A percentile compares a stretch with the other conserved stretches of the same genome.
phyloP scores from a whole-genome alignment of 1,140 invertebrate species.

The Macrobrachium nipponense region DNA sequence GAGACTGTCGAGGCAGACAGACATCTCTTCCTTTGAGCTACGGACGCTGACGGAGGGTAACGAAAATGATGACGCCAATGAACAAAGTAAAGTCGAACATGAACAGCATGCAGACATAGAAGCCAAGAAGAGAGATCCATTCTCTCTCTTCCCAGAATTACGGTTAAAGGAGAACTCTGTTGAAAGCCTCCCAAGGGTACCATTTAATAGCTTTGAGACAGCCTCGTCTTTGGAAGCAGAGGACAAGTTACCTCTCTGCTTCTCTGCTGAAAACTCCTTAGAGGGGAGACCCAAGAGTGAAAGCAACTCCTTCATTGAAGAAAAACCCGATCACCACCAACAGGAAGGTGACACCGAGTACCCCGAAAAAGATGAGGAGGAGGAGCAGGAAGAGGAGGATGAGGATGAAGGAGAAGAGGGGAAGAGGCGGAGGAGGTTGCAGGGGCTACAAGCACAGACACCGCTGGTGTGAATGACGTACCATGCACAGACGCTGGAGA shows the following conservation, averaged over 20 bases:
- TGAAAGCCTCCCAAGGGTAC: slow-evolving; percentile 35
- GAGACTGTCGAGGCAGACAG: slow-evolving; percentile 44
- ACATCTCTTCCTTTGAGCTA: slow-evolving; percentile 43
- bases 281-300: background rate
- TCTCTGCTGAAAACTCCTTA: background rate
- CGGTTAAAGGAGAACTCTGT: background rate
- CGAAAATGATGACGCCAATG: slow-evolving; percentile 4
- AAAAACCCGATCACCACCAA: background rate
- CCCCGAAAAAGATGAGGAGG: background rate
- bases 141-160: slow-evolving; percentile 2
- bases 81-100: background rate
- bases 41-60: slow-evolving; percentile 47
- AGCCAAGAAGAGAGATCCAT: background rate
- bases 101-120: background rate
- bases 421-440: background rate
- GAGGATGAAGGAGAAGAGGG: background rate
- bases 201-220: slow-evolving; percentile 47
- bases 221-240: slow-evolving; percentile 33
- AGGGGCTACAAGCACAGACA: background rate
- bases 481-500: too few species aligned
- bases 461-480: background rate
- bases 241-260: slow-evolving; percentile 4
- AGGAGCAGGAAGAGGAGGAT: background rate
- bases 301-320: background rate
- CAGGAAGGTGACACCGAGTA: background rate